Percentiles rank a stretch among this genome's conserved stretches.
Conservation (phyloP, 1,140 invertebrate genomes). For the Leptonema lineaticorne region DNA sequence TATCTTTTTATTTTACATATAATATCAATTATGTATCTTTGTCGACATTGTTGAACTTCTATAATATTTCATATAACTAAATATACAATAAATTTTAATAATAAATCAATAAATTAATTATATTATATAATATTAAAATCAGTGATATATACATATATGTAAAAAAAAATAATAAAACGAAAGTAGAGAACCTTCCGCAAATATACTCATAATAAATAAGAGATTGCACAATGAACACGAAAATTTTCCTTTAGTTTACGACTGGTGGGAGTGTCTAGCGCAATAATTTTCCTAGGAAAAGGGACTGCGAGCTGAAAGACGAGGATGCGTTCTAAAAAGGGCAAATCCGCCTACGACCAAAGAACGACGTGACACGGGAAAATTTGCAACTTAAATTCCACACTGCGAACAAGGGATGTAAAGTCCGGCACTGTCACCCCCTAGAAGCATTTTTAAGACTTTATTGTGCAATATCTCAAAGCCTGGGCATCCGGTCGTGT, state of each 20-base stretch:
- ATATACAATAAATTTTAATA: neutral
- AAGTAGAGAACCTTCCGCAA: too few relatives aligned
- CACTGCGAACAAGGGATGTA: neutral
- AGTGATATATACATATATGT: too few relatives aligned
- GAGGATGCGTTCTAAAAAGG: neutral
- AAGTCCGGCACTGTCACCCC: too few relatives aligned
- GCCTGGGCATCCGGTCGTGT: neutral
- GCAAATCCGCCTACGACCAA: neutral
- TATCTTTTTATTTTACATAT: too few relatives aligned
- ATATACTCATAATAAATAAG: conserved; percentile 1
- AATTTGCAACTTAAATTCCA: conserved; percentile 17
- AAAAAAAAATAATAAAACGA: too few relatives aligned
- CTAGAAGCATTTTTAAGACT: conserved; percentile 1
- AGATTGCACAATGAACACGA: conserved; percentile 5
- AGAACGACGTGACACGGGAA: neutral
- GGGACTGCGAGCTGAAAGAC: neutral
- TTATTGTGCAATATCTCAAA: neutral
- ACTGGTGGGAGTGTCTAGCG: conserved; percentile 18
- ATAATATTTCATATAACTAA: neutral
- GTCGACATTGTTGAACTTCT: too few relatives aligned
- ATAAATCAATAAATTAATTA: neutral
- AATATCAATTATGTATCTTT: too few relatives aligned
- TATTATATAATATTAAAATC: neutral
- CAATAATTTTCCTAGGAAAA: conserved; percentile 17
- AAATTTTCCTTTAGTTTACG: conserved; percentile 25